A percentile compares a stretch with the other conserved stretches of the same genome.
Evolutionary conservation across 2,113 vertebrate genomes (phyloP).

Genomic region (Numida meleagris): DNA sequence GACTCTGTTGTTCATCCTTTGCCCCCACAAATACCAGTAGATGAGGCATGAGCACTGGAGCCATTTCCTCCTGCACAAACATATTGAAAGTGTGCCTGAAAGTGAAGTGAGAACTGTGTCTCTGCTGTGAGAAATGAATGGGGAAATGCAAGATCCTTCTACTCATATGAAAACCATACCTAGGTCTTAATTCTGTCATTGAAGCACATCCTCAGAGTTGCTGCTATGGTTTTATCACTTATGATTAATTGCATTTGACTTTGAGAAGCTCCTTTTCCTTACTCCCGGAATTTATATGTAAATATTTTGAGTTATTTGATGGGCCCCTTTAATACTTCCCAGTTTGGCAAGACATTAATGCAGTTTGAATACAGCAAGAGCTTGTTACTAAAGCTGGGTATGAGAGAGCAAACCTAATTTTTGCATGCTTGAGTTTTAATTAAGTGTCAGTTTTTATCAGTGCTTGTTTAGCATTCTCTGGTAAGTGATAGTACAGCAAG

Average conservation of each 20-base stretch:
- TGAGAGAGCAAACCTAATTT: neutral
- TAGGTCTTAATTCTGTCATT: neutral
- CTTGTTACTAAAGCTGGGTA: neutral
- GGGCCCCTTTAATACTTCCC: neutral
- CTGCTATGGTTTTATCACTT: neutral
- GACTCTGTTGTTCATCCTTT: neutral
- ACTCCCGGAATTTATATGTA: neutral
- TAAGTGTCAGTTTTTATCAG: neutral
- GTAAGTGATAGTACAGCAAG: fast-evolving
- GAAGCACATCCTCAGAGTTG: neutral
- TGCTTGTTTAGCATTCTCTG: fast-evolving
- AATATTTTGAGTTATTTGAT: neutral
- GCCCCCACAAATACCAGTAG: neutral
- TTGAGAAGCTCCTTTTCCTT: neutral
- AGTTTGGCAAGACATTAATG: neutral
- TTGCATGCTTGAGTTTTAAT: neutral
- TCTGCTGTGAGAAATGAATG: neutral
- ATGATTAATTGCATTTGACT: neutral
- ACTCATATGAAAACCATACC: fast-evolving
- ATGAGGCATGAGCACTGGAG: neutral
- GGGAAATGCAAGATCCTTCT: neutral
- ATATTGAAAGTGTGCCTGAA: neutral
- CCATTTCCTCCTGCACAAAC: neutral
- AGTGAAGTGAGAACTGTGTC: neutral
- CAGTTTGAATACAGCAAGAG: neutral